A percentile compares a stretch with the other conserved stretches of the same genome.
Evolutionary conservation across 2,888 invertebrate species (phyloP).

Genomic region (Catocala fraxini): DNA sequence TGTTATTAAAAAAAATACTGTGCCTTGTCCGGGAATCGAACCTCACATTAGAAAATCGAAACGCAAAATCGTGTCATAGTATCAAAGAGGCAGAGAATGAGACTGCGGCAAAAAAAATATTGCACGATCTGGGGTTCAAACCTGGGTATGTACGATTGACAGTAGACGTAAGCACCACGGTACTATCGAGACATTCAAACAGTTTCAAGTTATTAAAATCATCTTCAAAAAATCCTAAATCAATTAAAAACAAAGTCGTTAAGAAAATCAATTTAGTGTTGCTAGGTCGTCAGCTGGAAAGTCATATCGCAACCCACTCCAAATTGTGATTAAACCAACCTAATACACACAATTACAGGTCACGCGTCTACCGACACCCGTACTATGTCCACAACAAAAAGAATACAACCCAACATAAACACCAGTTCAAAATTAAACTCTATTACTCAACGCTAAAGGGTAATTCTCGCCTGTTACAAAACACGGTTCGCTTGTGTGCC

Average conservation of each 20-base stretch:
- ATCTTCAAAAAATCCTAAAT: not conserved
- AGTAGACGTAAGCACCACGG: no score
- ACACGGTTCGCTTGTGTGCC: constrained; percentile 78
- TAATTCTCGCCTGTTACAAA: constrained; percentile 53
- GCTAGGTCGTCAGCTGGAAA: constrained; percentile 79
- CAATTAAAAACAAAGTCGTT: constrained; percentile 36
- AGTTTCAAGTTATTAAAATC: no score
- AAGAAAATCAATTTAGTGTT: constrained; percentile 73
- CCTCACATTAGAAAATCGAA: no score
- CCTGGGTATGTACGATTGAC: no score
- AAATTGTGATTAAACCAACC: constrained; percentile 87
- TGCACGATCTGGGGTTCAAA: no score
- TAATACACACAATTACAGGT: constrained; percentile 87
- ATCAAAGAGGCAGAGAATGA: no score
- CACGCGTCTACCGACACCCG: constrained; percentile 83
- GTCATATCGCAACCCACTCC: constrained; percentile 85
- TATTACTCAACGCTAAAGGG: constrained; percentile 5
- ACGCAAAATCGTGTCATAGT: no score
- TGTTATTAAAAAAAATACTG: no score
- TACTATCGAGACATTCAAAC: no score
- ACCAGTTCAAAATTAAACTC: constrained; percentile 47
- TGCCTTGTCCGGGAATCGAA: no score
- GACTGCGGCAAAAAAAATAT: no score
- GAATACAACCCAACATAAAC: constrained; percentile 36
- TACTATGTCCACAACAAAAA: constrained; percentile 60